These are phyloP conservation scores for Leistus spinibarbis DNA, from an alignment of 2,888 invertebrate genomes.

Conservation along the genomic window DNA sequence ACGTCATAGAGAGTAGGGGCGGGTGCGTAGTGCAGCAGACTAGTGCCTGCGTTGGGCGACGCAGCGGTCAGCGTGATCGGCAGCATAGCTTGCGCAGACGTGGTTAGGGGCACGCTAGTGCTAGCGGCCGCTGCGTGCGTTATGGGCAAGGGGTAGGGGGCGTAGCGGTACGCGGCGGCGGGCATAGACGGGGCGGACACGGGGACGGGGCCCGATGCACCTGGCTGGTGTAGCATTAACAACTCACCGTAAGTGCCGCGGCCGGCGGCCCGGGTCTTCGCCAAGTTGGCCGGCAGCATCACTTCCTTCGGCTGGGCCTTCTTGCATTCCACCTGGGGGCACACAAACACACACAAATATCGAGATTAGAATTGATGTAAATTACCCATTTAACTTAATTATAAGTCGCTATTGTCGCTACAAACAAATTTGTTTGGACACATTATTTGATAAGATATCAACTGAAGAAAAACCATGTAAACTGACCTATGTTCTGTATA, in stretches of 20 bases:
- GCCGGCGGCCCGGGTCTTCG: slow-evolving; percentile 93
- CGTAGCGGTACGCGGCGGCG: slow-evolving; percentile 62
- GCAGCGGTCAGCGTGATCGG: slow-evolving; percentile 42
- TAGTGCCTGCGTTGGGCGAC: slow-evolving; percentile 47
- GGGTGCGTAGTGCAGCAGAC: slow-evolving; percentile 55
- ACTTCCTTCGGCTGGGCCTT: slow-evolving; percentile 99
- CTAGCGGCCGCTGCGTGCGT: slow-evolving; percentile 51
- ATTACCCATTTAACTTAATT: background rate
- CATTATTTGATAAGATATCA: no score
- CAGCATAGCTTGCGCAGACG: slow-evolving; percentile 44
- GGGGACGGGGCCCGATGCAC: slow-evolving; percentile 56
- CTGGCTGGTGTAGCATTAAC: slow-evolving; percentile 77
- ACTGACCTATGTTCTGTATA: no score
- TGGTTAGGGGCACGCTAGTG: slow-evolving; percentile 51
- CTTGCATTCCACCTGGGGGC: slow-evolving; percentile 96
- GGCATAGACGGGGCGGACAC: slow-evolving; percentile 55
- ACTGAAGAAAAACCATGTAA: no score
- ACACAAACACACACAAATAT: no score
- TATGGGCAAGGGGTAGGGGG: slow-evolving; percentile 67
- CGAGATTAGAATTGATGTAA: background rate
- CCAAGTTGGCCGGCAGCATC: slow-evolving; percentile 97
- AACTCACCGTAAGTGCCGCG: slow-evolving; percentile 98
- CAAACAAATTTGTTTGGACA: no score
- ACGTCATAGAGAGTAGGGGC: slow-evolving; percentile 58
- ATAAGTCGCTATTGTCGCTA: no score